These are phyloP conservation scores for Strix aluco DNA, from an alignment of 2,113 vertebrate species.

Conservation along the genomic window DNA sequence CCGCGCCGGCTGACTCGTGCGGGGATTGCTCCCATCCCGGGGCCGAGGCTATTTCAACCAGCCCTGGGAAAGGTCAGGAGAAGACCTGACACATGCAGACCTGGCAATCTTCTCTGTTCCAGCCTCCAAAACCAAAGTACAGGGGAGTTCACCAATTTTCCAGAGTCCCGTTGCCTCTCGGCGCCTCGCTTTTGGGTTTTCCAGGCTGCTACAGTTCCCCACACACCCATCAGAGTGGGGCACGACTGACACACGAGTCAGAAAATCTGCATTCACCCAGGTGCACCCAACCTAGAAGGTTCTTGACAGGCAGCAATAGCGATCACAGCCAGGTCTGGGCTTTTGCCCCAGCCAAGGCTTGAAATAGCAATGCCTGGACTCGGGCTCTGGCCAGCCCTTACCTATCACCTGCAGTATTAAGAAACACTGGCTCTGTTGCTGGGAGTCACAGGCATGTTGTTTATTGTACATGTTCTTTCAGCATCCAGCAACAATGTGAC, in stretches of 20 bases:
- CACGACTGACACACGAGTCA: background rate
- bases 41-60: background rate
- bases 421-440: background rate
- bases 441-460: background rate
- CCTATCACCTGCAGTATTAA: background rate
- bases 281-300: background rate
- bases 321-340: background rate
- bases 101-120: background rate
- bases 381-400: background rate
- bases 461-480: background rate
- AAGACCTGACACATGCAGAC: background rate
- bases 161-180: background rate
- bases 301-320: background rate
- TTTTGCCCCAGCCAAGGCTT: background rate
- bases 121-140: background rate
- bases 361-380: background rate
- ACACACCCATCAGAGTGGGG: accelerated
- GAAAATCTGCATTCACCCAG: background rate
- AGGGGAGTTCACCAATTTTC: background rate
- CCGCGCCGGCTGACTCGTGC: accelerated
- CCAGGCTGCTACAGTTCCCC: background rate
- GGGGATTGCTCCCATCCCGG: background rate
- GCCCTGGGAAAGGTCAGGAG: conserved; percentile 28
- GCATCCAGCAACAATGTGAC: background rate
- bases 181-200: background rate